Evolutionary conservation across 2,888 invertebrate species (phyloP).

Genomic region (Leistus spinibarbis): DNA sequence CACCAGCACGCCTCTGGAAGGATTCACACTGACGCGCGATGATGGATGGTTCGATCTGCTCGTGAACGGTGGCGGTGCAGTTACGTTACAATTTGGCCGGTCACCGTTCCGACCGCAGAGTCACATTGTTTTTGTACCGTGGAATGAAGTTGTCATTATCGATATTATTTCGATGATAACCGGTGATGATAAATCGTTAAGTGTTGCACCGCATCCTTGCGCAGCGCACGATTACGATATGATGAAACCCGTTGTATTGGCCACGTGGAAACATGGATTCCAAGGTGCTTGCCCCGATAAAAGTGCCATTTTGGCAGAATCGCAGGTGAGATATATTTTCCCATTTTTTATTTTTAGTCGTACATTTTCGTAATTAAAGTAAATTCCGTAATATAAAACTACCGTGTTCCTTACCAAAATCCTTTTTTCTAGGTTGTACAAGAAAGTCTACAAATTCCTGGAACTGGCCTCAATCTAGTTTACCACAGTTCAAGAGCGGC

Average conservation of each 20-base stretch:
- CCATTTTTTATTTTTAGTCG: no score
- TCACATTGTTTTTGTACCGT: slow-evolving; percentile 90
- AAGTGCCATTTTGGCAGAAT: slow-evolving; percentile 87
- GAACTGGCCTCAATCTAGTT: slow-evolving; percentile 92
- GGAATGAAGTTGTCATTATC: slow-evolving; percentile 97
- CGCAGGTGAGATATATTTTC: slow-evolving; percentile 64
- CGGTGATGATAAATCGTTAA: slow-evolving; percentile 75
- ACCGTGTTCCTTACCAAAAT: background rate
- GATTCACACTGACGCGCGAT: slow-evolving; percentile 90
- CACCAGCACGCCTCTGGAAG: slow-evolving; percentile 92
- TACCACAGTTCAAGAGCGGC: slow-evolving; percentile 95
- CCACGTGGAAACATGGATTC: slow-evolving; percentile 94
- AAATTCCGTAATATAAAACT: no score
- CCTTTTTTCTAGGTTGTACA: slow-evolving; percentile 75
- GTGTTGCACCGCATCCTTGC: slow-evolving; percentile 77
- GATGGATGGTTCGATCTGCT: slow-evolving; percentile 97
- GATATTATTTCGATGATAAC: slow-evolving; percentile 87
- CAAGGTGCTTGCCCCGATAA: slow-evolving; percentile 94
- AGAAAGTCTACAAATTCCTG: slow-evolving; percentile 92
- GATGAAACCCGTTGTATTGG: slow-evolving; percentile 92
- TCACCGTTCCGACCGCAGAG: slow-evolving; percentile 88
- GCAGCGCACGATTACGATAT: slow-evolving; percentile 87
- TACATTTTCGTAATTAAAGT: no score
- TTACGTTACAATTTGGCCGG: slow-evolving; percentile 92
- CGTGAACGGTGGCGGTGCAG: slow-evolving; percentile 98